Evolutionary conservation across 64 coral and sea anemone genomes (phyloP).

Genomic region (Pocillopora damicornis): DNA sequence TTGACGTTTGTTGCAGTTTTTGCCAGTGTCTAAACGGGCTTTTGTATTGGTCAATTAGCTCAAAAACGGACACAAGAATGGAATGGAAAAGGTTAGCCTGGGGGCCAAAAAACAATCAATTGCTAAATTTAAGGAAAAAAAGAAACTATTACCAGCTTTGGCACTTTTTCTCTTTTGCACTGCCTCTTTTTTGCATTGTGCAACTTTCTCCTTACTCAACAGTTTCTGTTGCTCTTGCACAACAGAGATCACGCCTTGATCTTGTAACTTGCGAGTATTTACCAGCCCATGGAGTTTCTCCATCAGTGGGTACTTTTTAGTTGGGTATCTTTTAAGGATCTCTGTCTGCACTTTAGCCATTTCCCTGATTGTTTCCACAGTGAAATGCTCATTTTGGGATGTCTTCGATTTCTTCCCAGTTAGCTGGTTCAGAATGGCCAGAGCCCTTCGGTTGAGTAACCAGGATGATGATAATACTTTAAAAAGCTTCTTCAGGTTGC

Average conservation of each 20-base stretch:
- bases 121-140: background rate
- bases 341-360: conserved; percentile 10
- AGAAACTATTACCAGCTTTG: background rate
- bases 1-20: no score
- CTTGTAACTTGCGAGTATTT: background rate
- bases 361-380: background rate
- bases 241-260: background rate
- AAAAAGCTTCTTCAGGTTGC: conserved; percentile 13
- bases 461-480: conserved; percentile 22
- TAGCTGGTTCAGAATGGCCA: background rate
- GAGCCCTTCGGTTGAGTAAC: conserved; percentile 29
- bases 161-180: background rate
- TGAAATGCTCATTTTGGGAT: background rate
- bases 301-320: background rate
- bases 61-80: no score
- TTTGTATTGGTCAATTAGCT: no score
- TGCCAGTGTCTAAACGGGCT: no score
- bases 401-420: background rate
- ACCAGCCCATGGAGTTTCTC: background rate
- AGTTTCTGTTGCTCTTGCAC: background rate
- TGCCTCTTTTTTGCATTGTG: background rate
- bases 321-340: conserved; percentile 3
- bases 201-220: conserved; percentile 19
- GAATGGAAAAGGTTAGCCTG: no score
- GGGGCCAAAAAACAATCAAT: background rate